A percentile compares a stretch with the other conserved stretches of the same genome.
Evolutionary conservation across 2,888 invertebrate genomes (phyloP).

Genomic region (Folsomia candida): DNA sequence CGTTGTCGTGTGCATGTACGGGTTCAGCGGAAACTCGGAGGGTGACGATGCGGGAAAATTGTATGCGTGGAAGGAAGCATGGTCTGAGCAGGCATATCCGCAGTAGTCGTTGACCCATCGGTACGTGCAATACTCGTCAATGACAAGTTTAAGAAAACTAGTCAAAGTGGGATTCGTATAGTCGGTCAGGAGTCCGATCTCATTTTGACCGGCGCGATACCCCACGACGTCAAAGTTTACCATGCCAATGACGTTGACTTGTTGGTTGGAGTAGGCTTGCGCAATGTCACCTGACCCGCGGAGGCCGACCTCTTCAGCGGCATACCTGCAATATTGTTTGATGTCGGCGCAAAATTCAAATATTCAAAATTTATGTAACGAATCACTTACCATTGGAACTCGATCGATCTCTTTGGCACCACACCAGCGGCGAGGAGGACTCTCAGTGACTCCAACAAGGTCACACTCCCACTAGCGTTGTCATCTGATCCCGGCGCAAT

Average conservation of each 20-base stretch:
- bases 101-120: neutral
- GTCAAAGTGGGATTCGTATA: neutral
- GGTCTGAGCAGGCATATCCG: conserved; percentile 19
- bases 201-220: neutral
- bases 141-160: neutral
- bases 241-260: conserved; percentile 32
- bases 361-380: too few species aligned
- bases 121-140: conserved; percentile 5
- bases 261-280: conserved; percentile 7
- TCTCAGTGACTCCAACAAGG: conserved; percentile 26
- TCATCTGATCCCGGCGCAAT: conserved; percentile 24
- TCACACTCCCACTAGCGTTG: conserved; percentile 28
- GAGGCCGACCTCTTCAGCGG: too few species aligned
- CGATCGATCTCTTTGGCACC: too few species aligned
- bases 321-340: conserved; percentile 23
- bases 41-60: conserved; percentile 1
- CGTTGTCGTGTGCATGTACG: conserved; percentile 25
- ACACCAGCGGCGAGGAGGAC: conserved; percentile 23
- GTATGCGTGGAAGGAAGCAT: neutral
- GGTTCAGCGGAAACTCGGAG: neutral
- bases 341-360: conserved; percentile 33
- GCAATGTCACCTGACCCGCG: too few species aligned
- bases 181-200: neutral
- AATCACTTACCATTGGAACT: too few species aligned
- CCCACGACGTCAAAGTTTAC: conserved; percentile 29